Evolutionary conservation across 2,797 vertebrate species (phyloP).

Genomic region (Enteromius radiatus): DNA sequence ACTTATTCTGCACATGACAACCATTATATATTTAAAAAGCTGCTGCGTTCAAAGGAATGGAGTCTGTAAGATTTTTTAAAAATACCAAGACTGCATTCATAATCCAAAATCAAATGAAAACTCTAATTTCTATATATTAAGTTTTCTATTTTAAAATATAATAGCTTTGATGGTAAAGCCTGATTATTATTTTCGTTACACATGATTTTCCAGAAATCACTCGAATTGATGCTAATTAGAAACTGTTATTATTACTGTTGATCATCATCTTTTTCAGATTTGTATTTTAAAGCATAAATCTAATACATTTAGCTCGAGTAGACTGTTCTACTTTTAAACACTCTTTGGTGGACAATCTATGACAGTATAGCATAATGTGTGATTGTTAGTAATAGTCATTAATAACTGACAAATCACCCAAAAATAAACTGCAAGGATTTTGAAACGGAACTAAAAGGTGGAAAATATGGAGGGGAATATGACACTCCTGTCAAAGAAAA

Average conservation of each 20-base stretch:
- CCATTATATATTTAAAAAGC: not conserved
- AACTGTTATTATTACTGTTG: not conserved
- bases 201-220: not conserved
- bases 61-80: too few species aligned
- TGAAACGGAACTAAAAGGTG: conserved; percentile 14
- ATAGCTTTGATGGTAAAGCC: not conserved
- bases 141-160: not conserved
- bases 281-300: not conserved
- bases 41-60: not conserved
- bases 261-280: not conserved
- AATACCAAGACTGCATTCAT: not conserved
- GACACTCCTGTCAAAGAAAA: not conserved
- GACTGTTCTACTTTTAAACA: not conserved
- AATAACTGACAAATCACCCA: conserved; percentile 10
- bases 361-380: not conserved
- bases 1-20: not conserved
- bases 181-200: not conserved
- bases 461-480: not conserved
- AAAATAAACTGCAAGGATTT: not conserved
- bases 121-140: not conserved
- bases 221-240: not conserved
- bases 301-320: not conserved
- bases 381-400: conserved; percentile 26
- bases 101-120: not conserved
- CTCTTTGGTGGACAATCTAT: not conserved